phyloP scores from a whole-genome alignment of 2,888 invertebrate species.

The Cryptophagus acutangulus region DNA sequence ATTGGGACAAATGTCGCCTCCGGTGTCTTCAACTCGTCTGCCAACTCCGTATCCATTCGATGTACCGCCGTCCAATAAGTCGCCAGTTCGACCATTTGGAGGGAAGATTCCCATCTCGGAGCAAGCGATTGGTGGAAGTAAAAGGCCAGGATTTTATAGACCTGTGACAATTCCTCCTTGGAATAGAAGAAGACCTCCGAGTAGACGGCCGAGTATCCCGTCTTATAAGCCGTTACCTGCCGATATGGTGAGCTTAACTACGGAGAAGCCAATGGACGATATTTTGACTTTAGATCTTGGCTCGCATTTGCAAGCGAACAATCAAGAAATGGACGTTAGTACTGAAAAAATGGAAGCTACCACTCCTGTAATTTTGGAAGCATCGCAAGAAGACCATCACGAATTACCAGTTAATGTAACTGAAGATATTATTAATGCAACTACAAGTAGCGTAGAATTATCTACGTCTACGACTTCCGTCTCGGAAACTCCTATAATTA shows the following conservation, averaged over 20 bases:
- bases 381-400: conserved; percentile 17
- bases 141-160: conserved; percentile 51
- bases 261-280: conserved; percentile 43
- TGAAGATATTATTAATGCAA: neutral
- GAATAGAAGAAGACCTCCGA: conserved; percentile 46
- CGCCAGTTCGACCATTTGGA: conserved; percentile 56
- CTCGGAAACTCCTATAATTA: too few species aligned
- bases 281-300: conserved; percentile 44
- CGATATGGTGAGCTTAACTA: conserved; percentile 40
- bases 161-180: conserved; percentile 61
- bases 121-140: conserved; percentile 58
- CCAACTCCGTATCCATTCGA: conserved; percentile 75
- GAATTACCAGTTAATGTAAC: neutral
- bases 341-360: conserved; percentile 24
- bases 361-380: conserved; percentile 30
- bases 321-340: conserved; percentile 33
- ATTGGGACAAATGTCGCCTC: conserved; percentile 49
- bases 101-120: conserved; percentile 59
- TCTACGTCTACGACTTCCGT: too few species aligned
- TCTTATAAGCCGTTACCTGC: conserved; percentile 60
- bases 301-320: conserved; percentile 29
- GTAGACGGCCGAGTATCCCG: conserved; percentile 55
- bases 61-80: conserved; percentile 56
- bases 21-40: conserved; percentile 51
- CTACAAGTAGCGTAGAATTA: too few species aligned